Conservation (phyloP, 2,113 vertebrate species). For the Rhea americana region DNA sequence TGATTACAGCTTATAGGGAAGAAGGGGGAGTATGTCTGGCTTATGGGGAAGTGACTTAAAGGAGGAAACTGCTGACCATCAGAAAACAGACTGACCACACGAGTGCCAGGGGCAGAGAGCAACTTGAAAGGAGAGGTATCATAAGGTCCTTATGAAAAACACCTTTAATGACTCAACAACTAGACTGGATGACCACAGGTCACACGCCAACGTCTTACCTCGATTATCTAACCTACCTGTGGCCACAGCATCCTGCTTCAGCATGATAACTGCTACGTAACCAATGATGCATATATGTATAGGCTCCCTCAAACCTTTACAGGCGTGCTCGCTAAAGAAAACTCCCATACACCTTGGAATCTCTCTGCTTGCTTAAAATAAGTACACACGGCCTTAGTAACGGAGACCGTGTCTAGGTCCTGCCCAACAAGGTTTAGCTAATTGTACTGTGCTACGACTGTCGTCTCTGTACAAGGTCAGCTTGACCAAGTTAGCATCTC, state of each 20-base stretch:
- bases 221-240: neutral
- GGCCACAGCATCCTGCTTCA: neutral
- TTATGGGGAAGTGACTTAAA: neutral
- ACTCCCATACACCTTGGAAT: neutral
- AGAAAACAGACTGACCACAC: neutral
- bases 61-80: neutral
- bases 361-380: neutral
- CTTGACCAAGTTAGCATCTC: neutral
- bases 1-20: conserved; percentile 29
- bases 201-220: fast-evolving
- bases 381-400: neutral
- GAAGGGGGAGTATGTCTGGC: neutral
- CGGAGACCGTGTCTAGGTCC: neutral
- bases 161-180: neutral
- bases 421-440: fast-evolving
- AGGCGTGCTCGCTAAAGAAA: neutral
- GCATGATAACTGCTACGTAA: neutral
- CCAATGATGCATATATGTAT: neutral
- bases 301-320: neutral
- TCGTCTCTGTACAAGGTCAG: neutral
- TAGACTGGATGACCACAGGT: neutral
- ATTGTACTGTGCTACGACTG: neutral
- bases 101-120: neutral
- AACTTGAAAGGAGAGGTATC: neutral
- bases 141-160: neutral